phyloP scores from a whole-genome alignment of 2,113 vertebrate genomes.

The Xerus inauris region DNA sequence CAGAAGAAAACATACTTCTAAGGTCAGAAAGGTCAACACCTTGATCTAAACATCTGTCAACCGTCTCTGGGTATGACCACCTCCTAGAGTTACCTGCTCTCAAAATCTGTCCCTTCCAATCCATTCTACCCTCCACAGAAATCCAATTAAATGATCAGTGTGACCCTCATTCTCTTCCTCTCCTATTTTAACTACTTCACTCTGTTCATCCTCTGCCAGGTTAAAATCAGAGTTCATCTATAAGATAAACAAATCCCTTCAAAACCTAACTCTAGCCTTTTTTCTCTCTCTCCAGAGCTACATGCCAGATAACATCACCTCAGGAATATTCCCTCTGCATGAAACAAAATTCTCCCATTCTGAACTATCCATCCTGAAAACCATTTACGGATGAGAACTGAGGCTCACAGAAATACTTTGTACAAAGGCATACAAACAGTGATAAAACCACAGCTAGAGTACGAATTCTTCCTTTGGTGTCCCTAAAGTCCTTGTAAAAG shows the following conservation, averaged over 20 bases:
- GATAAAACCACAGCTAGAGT: not conserved
- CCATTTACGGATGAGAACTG: slow-evolving; percentile 1
- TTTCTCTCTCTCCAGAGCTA: not conserved
- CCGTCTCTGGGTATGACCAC: not conserved
- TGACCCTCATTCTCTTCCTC: not conserved
- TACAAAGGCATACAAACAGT: not conserved
- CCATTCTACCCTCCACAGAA: not conserved
- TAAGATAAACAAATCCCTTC: not conserved
- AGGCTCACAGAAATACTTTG: slow-evolving; percentile 15
- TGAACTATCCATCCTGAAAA: not conserved
- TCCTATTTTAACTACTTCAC: slow-evolving; percentile 5
- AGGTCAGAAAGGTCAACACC: not conserved
- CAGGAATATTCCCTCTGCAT: slow-evolving; percentile 3
- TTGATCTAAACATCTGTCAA: not conserved
- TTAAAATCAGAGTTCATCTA: slow-evolving; percentile 10
- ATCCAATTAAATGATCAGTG: slow-evolving; percentile 1
- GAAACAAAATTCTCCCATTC: slow-evolving; percentile 24
- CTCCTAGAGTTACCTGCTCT: not conserved
- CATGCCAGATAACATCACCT: not conserved
- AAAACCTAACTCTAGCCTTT: not conserved
- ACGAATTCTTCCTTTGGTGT: not conserved
- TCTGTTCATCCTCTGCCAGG: not conserved
- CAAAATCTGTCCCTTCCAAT: not conserved
- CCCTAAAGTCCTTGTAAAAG: not conserved
- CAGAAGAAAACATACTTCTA: not conserved